Percentiles rank a stretch among this genome's conserved stretches.
Conservation (phyloP, 2,113 vertebrate genomes). For the Callopanchax toddi region DNA sequence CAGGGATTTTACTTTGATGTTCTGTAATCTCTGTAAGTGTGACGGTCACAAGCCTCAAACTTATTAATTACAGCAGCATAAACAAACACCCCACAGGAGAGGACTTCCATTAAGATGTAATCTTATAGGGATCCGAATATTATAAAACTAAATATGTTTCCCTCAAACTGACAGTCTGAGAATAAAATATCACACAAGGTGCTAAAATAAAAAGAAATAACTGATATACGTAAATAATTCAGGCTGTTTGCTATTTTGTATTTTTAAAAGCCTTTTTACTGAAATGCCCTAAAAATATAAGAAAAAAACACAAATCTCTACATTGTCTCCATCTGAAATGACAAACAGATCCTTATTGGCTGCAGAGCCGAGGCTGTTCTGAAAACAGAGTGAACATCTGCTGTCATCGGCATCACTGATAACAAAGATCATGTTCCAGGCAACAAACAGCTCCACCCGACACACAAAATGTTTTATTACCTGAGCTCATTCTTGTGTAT, state of each 20-base stretch:
- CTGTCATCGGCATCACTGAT: slow-evolving; percentile 29
- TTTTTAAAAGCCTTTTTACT: background rate
- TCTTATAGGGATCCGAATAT: background rate
- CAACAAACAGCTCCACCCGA: slow-evolving; percentile 9
- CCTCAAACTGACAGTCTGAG: background rate
- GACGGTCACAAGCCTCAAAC: slow-evolving; percentile 39
- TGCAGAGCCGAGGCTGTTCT: slow-evolving; percentile 9
- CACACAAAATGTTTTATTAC: slow-evolving; percentile 67
- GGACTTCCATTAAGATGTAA: background rate
- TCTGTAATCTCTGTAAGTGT: slow-evolving; percentile 49
- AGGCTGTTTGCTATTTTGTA: background rate
- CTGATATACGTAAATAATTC: too few species aligned
- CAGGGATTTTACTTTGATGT: slow-evolving; percentile 66
- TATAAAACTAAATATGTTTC: background rate
- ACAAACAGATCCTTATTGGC: slow-evolving; percentile 14
- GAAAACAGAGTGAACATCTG: slow-evolving; percentile 24
- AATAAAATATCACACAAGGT: too few species aligned
- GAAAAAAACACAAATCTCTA: slow-evolving; percentile 1
- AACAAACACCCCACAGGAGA: slow-evolving; percentile 13
- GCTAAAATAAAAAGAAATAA: too few species aligned
- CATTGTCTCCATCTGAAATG: slow-evolving; percentile 9
- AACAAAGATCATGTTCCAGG: slow-evolving; percentile 10
- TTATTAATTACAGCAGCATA: slow-evolving; percentile 22
- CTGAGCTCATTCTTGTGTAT: slow-evolving; percentile 96
- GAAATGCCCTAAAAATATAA: background rate